Conservation (phyloP, 2,797 vertebrate species). For the Poecile montanus region DNA sequence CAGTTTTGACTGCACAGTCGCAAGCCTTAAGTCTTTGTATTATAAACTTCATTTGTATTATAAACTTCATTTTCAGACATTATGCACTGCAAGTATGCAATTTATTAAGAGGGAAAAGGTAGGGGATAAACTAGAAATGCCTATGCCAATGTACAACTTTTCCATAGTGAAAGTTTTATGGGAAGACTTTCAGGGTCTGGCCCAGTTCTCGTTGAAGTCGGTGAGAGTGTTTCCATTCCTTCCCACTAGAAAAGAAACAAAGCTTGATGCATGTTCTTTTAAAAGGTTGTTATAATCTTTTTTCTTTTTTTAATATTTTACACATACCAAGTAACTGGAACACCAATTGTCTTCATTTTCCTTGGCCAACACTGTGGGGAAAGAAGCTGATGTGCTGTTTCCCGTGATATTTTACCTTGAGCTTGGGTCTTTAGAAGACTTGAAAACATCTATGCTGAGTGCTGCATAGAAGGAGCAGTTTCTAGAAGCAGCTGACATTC, state of each 20-base stretch:
- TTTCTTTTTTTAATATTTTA: neutral
- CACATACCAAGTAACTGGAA: neutral
- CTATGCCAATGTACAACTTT: neutral
- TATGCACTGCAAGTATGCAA: neutral
- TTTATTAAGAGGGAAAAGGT: neutral
- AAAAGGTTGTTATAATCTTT: neutral
- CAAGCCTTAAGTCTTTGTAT: neutral
- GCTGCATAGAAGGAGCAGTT: neutral
- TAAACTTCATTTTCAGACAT: neutral
- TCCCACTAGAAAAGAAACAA: neutral
- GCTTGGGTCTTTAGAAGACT: neutral
- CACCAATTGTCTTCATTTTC: neutral
- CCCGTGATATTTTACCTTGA: neutral
- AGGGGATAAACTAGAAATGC: neutral
- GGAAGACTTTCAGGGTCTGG: neutral
- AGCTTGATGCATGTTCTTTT: neutral
- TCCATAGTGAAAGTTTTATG: neutral
- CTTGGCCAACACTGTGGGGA: neutral
- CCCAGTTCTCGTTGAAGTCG: neutral
- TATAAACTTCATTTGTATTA: neutral
- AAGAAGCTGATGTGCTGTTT: neutral
- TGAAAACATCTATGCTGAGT: neutral
- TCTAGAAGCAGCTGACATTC: neutral
- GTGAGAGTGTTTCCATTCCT: neutral
- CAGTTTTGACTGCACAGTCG: neutral